Conservation (phyloP, 2,797 vertebrate species). For the Ciconia nigra region DNA sequence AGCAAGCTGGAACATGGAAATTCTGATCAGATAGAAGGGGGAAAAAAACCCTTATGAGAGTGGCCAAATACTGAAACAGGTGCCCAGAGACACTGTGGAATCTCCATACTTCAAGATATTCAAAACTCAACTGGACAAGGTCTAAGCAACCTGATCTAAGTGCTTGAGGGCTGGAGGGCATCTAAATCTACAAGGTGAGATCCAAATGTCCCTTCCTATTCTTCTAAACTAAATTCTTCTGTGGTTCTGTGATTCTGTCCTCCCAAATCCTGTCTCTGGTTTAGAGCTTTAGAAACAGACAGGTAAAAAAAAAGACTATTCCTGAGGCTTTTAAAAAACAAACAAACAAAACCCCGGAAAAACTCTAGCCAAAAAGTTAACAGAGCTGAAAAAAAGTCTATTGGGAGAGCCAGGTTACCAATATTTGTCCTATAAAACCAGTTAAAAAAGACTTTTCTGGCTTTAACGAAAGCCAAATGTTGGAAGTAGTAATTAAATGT, state of each 20-base stretch:
- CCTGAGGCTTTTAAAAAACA: constrained; percentile 44
- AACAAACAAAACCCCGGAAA: background rate
- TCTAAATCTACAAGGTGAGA: background rate
- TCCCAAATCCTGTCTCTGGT: background rate
- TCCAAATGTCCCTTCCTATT: background rate
- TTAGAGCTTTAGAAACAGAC: background rate
- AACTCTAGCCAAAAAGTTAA: background rate
- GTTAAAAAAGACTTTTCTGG: constrained; percentile 7
- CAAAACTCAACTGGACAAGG: background rate
- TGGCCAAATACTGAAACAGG: background rate
- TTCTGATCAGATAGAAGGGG: background rate
- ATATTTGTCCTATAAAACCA: constrained; percentile 32
- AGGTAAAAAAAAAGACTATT: constrained; percentile 15
- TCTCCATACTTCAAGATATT: background rate
- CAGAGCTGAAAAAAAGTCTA: background rate
- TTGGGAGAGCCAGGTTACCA: background rate
- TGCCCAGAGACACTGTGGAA: background rate
- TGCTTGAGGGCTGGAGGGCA: background rate
- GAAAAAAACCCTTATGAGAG: background rate
- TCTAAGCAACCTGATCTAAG: background rate
- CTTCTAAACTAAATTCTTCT: background rate
- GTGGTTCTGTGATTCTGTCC: background rate
- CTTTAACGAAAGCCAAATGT: constrained; percentile 61
- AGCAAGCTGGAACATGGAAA: background rate
- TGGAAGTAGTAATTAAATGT: constrained; percentile 60